Base-by-base conservation (phyloP, 2,888 invertebrate genomes). In the Tortrix viridana region DNA sequence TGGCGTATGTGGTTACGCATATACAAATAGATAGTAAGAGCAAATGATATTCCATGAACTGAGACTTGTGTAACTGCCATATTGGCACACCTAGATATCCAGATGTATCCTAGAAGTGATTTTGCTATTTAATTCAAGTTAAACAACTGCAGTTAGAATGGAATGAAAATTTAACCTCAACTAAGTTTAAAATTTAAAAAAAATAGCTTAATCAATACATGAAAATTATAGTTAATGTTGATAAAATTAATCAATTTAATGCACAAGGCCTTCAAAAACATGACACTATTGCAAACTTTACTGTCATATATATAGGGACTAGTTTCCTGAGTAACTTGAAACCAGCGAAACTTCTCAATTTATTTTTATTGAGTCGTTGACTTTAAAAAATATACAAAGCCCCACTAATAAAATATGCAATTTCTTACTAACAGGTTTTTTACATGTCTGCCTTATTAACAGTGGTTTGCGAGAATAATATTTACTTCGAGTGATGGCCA, bases 391-490 rank as follows among this genome's bases (percentile, higher is more conserved):
- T 26, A 50, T 37, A 32, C 19, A 37, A 50, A 37, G 32, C 26
- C 18, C 19, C 32, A 19, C 48, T 26, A 16, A 26, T 32, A 50
- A 12, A n/a, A 48, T 50, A 14, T 19, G 1, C 50, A 19, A 19
- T 19, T 32, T 60, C 19, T 49, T 60, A 60, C 47, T 48, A 12
- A 19, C 38, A 60, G 16, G 32, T 49, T 53, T 32, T 47, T 44
- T 41, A 52, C 26, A 44, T 55, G 50, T 50, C 48, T 20, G 16
- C 22, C 41, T 53, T 46, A 41, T 26, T 41, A 41, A 41, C 50
- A 41, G 1, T 32, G 32, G 23, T 48, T 58, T 54, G 54, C 22
- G 38, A n/a, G 14, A 22, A 55, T 22, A 54, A 55, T 43, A 60
- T 60, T 60, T 60, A 43, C 60, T 47, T 32, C 26, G 9, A 41